A percentile compares a stretch with the other conserved stretches of the same genome.
These are phyloP conservation scores for Aplochiton taeniatus DNA, from an alignment of 2,797 vertebrate genomes.

Conservation along the genomic window DNA sequence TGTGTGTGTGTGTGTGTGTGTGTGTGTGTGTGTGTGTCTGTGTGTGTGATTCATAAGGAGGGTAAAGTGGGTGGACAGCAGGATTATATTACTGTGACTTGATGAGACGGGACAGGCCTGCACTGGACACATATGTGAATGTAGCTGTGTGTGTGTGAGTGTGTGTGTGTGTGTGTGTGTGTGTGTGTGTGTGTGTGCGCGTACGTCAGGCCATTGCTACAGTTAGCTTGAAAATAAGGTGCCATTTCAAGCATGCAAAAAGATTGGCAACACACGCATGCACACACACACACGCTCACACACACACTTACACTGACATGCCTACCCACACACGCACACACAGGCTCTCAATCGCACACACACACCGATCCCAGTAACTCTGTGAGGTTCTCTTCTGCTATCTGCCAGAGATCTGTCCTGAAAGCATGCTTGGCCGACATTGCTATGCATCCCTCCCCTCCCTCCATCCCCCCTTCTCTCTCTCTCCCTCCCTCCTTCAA, in stretches of 20 bases:
- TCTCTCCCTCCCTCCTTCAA: not conserved
- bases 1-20: slow-evolving; percentile 13
- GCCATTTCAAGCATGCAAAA: not conserved
- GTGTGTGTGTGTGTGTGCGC: slow-evolving; percentile 4
- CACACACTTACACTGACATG: not conserved
- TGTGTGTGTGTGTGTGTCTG: slow-evolving; percentile 16
- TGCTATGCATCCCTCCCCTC: not conserved
- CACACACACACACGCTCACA: slow-evolving; percentile 13
- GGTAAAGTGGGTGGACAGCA: slow-evolving; percentile 33
- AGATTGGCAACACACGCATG: not conserved
- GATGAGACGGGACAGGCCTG: slow-evolving; percentile 51
- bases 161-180: slow-evolving; percentile 11
- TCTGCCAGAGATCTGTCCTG: slow-evolving; percentile 8
- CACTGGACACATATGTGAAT: slow-evolving; percentile 31
- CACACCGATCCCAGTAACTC: slow-evolving; percentile 1
- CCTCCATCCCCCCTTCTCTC: not conserved
- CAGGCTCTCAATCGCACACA: slow-evolving; percentile 5
- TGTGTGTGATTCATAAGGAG: slow-evolving; percentile 21
- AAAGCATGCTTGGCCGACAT: slow-evolving; percentile 13
- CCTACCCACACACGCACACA: not conserved
- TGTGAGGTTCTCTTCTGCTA: not conserved
- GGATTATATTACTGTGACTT: slow-evolving; percentile 53
- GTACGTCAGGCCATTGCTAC: not conserved
- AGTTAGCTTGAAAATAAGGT: too few species aligned
- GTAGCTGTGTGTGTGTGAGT: slow-evolving; percentile 12